phyloP scores from a whole-genome alignment of 2,113 vertebrate genomes.

The Steatornis caripensis region DNA sequence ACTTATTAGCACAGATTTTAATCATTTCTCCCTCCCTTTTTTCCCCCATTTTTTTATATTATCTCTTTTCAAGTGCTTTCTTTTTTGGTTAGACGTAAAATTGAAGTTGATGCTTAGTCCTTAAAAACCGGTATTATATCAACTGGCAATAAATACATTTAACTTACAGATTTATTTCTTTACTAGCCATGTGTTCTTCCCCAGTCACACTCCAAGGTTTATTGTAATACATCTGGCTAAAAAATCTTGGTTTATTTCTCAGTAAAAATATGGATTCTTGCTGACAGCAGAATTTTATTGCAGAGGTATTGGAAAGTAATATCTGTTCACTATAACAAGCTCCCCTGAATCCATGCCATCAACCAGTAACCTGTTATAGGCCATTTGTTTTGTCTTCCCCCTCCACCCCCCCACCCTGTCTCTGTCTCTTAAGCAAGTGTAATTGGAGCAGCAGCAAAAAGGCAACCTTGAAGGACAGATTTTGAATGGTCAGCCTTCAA shows the following conservation, averaged over 20 bases:
- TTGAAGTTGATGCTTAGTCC: background rate
- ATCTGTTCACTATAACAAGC: background rate
- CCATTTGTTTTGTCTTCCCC: background rate
- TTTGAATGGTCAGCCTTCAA: background rate
- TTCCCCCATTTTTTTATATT: background rate
- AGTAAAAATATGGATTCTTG: conserved; percentile 22
- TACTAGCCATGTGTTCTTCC: background rate
- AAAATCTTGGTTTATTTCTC: conserved; percentile 22
- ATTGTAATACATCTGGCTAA: conserved; percentile 7
- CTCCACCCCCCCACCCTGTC: accelerated
- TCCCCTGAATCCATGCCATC: background rate
- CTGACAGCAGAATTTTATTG: conserved; percentile 19
- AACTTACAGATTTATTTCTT: conserved; percentile 11
- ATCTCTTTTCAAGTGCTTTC: background rate
- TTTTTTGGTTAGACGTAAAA: background rate
- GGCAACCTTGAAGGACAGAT: background rate
- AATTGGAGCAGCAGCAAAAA: background rate
- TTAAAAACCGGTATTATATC: background rate
- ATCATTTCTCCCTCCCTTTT: background rate
- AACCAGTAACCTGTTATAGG: background rate
- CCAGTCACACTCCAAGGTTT: background rate
- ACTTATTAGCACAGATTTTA: background rate
- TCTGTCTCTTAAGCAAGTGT: background rate
- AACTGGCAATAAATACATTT: background rate
- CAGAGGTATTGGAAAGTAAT: background rate